Evolutionary conservation across 1,140 invertebrate species (phyloP).

Genomic region (Euwallacea similis): DNA sequence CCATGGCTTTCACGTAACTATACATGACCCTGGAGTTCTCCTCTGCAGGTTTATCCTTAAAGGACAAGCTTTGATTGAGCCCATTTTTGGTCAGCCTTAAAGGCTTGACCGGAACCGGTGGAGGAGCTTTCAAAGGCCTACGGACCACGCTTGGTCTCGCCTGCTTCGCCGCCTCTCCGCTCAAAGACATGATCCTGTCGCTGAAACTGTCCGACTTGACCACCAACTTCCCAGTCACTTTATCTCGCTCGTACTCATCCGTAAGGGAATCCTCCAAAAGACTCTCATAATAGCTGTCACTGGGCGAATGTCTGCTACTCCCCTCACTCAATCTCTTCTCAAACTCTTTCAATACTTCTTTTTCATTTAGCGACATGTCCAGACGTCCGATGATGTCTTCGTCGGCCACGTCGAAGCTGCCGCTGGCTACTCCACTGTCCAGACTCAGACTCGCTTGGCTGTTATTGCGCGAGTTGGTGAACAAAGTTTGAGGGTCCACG

Average conservation of each 20-base stretch:
- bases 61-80: not conserved
- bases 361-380: conserved; percentile 50
- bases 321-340: conserved; percentile 43
- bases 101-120: conserved; percentile 51
- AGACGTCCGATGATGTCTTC: conserved; percentile 38
- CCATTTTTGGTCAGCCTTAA: conserved; percentile 34
- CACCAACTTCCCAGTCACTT: conserved; percentile 42
- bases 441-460: conserved; percentile 32
- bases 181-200: conserved; percentile 24
- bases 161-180: not conserved
- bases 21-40: not conserved
- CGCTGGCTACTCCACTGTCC: conserved; percentile 29
- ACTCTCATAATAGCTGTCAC: conserved; percentile 51
- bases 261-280: conserved; percentile 48
- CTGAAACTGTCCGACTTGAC: conserved; percentile 49
- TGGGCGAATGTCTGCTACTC: conserved; percentile 41
- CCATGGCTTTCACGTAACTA: conserved; percentile 53
- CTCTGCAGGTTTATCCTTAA: too few species aligned
- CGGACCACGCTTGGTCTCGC: conserved; percentile 21
- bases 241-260: conserved; percentile 45
- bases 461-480: conserved; percentile 32
- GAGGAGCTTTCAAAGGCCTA: conserved; percentile 49
- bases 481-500: conserved; percentile 66
- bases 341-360: conserved; percentile 49
- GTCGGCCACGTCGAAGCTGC: conserved; percentile 25